Percentiles rank a stretch among this genome's conserved stretches.
phyloP scores from a whole-genome alignment of 2,797 vertebrate species.

The Fratercula arctica region DNA sequence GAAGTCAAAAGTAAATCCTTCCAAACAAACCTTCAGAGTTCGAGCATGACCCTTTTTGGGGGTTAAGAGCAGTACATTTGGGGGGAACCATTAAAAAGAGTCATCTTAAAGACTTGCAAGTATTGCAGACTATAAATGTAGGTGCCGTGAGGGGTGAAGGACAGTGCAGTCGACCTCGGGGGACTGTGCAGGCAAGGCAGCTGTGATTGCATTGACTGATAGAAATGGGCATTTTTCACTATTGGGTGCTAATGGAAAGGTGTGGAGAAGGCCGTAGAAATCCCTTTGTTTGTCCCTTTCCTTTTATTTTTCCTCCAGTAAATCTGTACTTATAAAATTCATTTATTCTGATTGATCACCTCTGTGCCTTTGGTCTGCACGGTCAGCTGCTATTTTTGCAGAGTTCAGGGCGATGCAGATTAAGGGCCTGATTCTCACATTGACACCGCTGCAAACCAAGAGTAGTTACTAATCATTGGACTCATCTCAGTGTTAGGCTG shows the following conservation, averaged over 20 bases:
- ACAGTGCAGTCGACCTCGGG: rapidly evolving
- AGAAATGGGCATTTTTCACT: background rate
- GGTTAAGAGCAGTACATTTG: background rate
- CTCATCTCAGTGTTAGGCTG: background rate
- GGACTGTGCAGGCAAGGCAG: background rate
- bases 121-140: background rate
- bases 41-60: background rate
- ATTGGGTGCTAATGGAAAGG: background rate
- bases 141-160: background rate
- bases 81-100: background rate
- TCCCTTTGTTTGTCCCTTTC: background rate
- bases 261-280: background rate
- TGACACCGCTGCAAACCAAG: background rate
- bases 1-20: conserved; percentile 15
- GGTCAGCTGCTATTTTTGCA: background rate
- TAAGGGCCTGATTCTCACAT: background rate
- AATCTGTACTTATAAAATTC: background rate
- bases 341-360: background rate
- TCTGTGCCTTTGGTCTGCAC: background rate
- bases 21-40: background rate
- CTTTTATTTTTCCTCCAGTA: background rate
- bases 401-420: background rate
- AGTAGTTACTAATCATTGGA: background rate
- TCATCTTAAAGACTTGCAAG: background rate
- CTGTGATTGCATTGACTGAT: background rate